Evolutionary conservation across 2,888 invertebrate species (phyloP), one percentile per base, ranked within the genome.

Genomic region (Tridacna crocea): DNA sequence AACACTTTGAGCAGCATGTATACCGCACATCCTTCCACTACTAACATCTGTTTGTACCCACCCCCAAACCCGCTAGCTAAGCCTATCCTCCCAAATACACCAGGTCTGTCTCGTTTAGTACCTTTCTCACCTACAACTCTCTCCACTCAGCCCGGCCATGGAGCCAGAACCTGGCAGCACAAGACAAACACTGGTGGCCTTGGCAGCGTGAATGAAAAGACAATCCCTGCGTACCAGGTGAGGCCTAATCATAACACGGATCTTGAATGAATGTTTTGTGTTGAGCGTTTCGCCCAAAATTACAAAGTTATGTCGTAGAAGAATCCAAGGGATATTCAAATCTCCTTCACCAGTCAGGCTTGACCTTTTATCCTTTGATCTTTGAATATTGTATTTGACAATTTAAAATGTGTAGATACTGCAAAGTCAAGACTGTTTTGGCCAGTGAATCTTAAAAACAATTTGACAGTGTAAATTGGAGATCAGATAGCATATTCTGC

Each of bases 141-240:
- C 84, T 86, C 87, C 79, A 81, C 82, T 85, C 92, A 91, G 91
- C 91, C 91, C 75, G 88, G 86, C 79, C 85, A 89, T 81, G 87
- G 85, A 48, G 84, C 88, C 70, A 79, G 85, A 48, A 77, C 79
- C 26, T 91, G 91, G 91, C 91, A 90, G 79, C 87, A 87, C 80
- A 91, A 91, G 87, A 83, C 87, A 26, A 84, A 89, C 77, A 75
- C 85, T 12, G 83, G 87, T 22, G 87, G 88, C 80, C 88, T 91
- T 26, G 87, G 87, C 72, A 90, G 88, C 76, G 88, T 91, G 12
- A 90, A 91, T 79, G 92, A 92, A 75, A 90, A 89, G 75, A 89
- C 91, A 11, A 85, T 89, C 26, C 90, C 90, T 27, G 87, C 90
- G 3, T 90, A 88, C 79, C 91, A 91, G 90, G 92, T 92, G 83